These are phyloP conservation scores for Mallotus villosus DNA, from an alignment of 2,797 vertebrate species.

Conservation along the genomic window DNA sequence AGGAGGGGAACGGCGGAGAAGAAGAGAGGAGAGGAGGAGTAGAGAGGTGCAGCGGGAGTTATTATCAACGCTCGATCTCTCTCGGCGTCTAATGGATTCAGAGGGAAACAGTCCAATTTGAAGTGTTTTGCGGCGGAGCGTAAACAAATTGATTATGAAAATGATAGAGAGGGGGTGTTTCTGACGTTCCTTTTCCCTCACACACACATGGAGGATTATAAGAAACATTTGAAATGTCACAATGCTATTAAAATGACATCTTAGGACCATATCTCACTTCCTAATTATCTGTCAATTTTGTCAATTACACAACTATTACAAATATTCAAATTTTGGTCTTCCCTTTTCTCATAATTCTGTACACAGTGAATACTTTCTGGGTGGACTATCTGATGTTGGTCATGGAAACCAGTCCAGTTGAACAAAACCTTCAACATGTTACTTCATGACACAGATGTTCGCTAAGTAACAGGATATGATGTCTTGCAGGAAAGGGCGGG, in stretches of 20 bases:
- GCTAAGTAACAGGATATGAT: constrained; percentile 9
- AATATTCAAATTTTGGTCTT: too few relatives aligned
- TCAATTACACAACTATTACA: too few relatives aligned
- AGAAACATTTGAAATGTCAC: background rate
- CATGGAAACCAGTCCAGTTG: background rate
- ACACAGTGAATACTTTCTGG: too few relatives aligned
- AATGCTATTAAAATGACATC: too few relatives aligned
- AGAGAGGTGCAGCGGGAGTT: background rate
- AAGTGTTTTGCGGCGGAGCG: constrained; percentile 66
- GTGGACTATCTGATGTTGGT: background rate
- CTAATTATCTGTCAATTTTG: too few relatives aligned
- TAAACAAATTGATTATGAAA: constrained; percentile 73
- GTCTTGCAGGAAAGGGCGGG: constrained; percentile 4
- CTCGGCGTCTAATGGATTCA: constrained; percentile 70
- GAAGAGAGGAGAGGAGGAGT: constrained; percentile 1
- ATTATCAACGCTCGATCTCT: constrained; percentile 61
- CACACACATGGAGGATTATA: background rate
- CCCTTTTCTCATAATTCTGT: too few relatives aligned
- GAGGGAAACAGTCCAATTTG: constrained; percentile 72
- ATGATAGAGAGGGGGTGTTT: constrained; percentile 68
- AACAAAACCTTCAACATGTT: background rate
- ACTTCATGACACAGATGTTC: constrained; percentile 1
- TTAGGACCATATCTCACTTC: too few relatives aligned
- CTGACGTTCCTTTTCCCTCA: constrained; percentile 43
- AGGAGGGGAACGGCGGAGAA: background rate